Evolutionary conservation across 2,888 invertebrate species (phyloP).

Genomic region (Hanleya hanleyi): DNA sequence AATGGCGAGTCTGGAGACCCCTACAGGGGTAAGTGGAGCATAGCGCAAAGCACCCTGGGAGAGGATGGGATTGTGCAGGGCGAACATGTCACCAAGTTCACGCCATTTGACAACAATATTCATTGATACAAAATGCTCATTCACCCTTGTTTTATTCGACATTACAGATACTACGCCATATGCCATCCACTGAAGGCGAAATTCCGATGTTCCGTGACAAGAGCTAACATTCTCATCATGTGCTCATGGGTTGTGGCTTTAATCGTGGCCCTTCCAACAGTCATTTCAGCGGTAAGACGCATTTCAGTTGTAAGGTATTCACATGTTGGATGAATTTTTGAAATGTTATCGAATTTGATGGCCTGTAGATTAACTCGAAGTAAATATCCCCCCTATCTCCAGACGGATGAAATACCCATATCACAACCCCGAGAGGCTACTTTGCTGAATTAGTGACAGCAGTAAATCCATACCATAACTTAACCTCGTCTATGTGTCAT

Average conservation of each 20-base stretch:
- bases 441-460: not conserved
- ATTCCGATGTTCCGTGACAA: conserved; percentile 40
- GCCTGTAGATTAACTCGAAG: too few species aligned
- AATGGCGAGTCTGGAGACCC: too few species aligned
- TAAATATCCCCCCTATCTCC: too few species aligned
- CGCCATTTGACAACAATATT: too few species aligned
- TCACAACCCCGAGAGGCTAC: not conserved
- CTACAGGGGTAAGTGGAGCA: too few species aligned
- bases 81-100: too few species aligned
- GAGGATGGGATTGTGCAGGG: too few species aligned
- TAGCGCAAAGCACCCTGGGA: too few species aligned
- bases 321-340: too few species aligned
- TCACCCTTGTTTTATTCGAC: not conserved
- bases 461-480: not conserved
- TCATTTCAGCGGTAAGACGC: conserved; percentile 44
- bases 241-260: conserved; percentile 37
- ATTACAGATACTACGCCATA: conserved; percentile 46
- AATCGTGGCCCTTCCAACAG: conserved; percentile 36
- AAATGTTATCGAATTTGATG: too few species aligned
- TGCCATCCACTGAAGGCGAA: conserved; percentile 45
- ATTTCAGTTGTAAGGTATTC: too few species aligned
- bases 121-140: not conserved
- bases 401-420: too few species aligned
- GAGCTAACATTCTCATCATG: conserved; percentile 38
- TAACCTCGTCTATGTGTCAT: not conserved